These are phyloP conservation scores for Aurelia sp. DNA, from an alignment of 30 jellyfish, hydroid and myxozoan genomes.

Conservation along the genomic window DNA sequence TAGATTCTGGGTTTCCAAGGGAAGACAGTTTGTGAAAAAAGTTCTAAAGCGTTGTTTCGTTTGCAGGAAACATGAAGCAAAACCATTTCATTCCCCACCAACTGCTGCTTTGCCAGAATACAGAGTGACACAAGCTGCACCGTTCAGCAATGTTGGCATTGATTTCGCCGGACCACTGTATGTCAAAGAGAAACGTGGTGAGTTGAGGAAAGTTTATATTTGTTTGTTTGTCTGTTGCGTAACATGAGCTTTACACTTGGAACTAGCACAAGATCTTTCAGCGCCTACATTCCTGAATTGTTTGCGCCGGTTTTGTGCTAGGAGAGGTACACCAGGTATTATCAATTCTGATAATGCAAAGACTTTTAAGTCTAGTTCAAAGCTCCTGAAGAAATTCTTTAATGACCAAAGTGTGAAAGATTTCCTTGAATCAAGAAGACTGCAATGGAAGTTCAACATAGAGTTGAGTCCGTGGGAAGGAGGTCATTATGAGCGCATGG, in stretches of 20 bases:
- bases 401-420: not conserved
- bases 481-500: slow-evolving; percentile 30
- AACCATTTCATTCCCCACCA: slow-evolving; percentile 37
- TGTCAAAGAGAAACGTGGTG: slow-evolving; percentile 39
- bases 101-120: slow-evolving; percentile 53
- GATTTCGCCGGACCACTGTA: slow-evolving; percentile 63
- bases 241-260: slow-evolving; percentile 51
- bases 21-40: slow-evolving; percentile 66
- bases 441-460: slow-evolving; percentile 17
- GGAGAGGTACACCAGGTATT: slow-evolving; percentile 60
- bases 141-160: slow-evolving; percentile 34
- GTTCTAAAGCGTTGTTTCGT: slow-evolving; percentile 29
- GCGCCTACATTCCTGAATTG: slow-evolving; percentile 26
- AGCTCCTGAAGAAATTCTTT: slow-evolving; percentile 15
- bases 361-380: slow-evolving; percentile 11
- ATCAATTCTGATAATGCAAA: slow-evolving; percentile 53
- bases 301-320: slow-evolving; percentile 58
- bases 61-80: not conserved
- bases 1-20: slow-evolving; percentile 63
- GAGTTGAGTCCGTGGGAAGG: slow-evolving; percentile 40
- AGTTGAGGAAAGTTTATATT: slow-evolving; percentile 16
- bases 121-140: slow-evolving; percentile 60
- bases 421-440: slow-evolving; percentile 9
- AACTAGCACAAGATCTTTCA: slow-evolving; percentile 27
- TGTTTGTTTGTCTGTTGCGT: slow-evolving; percentile 42